Percentiles rank a stretch among this genome's conserved stretches.
Evolutionary conservation across 2,797 vertebrate species (phyloP).

Genomic region (Pangasius macronema): DNA sequence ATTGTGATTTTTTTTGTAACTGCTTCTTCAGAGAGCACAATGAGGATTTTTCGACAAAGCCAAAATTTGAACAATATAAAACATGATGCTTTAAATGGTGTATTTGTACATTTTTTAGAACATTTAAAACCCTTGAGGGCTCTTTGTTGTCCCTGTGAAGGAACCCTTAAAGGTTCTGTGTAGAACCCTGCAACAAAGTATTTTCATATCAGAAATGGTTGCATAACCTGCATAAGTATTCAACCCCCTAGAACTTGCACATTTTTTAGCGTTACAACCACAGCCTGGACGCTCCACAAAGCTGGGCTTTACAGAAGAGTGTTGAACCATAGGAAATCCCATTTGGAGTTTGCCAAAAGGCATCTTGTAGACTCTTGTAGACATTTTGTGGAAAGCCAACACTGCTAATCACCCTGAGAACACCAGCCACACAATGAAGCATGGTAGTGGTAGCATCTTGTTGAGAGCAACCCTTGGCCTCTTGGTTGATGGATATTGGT

Average conservation of each 20-base stretch:
- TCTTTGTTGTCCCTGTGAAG: not conserved
- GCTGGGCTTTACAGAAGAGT: not conserved
- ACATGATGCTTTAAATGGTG: not conserved
- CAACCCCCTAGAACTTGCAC: not conserved
- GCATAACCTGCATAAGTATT: not conserved
- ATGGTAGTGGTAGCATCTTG: not conserved
- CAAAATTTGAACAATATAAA: not conserved
- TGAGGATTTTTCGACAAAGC: not conserved
- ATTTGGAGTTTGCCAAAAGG: not conserved
- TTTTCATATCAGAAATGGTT: not conserved
- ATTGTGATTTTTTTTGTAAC: not conserved
- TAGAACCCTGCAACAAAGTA: too few relatives aligned
- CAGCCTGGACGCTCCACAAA: not conserved
- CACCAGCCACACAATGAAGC: not conserved
- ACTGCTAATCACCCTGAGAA: not conserved
- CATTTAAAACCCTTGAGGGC: not conserved
- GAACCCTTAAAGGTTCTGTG: constrained; percentile 25
- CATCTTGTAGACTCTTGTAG: not conserved
- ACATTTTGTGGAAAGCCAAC: not conserved
- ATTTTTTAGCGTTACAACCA: not conserved
- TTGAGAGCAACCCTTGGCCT: not conserved
- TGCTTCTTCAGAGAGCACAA: not conserved
- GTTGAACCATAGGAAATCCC: not conserved
- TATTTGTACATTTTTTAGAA: not conserved
- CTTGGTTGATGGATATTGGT: too few relatives aligned